These are phyloP conservation scores for Samia ricini DNA, from an alignment of 1,140 invertebrate genomes.

Conservation along the genomic window DNA sequence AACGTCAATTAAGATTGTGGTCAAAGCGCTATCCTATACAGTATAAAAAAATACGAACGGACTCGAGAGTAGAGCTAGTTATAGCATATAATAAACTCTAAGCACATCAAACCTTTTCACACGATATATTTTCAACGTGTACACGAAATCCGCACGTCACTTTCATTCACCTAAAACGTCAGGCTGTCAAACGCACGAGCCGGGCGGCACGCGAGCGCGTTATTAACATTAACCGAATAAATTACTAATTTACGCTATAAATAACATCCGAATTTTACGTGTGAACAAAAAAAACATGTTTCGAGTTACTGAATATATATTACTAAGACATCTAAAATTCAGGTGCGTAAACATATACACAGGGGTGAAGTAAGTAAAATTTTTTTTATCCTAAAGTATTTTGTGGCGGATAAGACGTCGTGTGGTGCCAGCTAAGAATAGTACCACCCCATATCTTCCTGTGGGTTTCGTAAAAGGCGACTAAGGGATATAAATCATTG, in stretches of 20 bases:
- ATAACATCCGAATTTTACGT: background rate
- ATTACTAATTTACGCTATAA: background rate
- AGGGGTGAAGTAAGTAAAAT: background rate
- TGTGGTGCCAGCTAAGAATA: too few species aligned
- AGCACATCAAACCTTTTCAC: background rate
- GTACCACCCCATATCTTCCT: too few species aligned
- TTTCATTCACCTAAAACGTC: background rate
- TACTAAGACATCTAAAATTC: background rate
- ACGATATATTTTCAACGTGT: background rate
- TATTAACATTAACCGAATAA: background rate
- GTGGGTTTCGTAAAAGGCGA: too few species aligned
- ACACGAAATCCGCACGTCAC: background rate
- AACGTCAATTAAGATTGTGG: too few species aligned
- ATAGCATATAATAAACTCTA: background rate
- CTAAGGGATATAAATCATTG: too few species aligned
- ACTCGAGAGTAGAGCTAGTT: too few species aligned
- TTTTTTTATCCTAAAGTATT: too few species aligned
- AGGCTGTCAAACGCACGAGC: background rate
- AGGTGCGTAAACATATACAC: background rate
- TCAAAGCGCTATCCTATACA: too few species aligned
- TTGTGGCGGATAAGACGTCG: too few species aligned
- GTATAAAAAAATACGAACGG: too few species aligned
- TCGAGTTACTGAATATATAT: background rate
- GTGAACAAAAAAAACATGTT: too few species aligned
- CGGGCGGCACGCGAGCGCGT: background rate